Evolutionary conservation across 2,888 invertebrate genomes (phyloP).

Genomic region (Rotaria socialis): DNA sequence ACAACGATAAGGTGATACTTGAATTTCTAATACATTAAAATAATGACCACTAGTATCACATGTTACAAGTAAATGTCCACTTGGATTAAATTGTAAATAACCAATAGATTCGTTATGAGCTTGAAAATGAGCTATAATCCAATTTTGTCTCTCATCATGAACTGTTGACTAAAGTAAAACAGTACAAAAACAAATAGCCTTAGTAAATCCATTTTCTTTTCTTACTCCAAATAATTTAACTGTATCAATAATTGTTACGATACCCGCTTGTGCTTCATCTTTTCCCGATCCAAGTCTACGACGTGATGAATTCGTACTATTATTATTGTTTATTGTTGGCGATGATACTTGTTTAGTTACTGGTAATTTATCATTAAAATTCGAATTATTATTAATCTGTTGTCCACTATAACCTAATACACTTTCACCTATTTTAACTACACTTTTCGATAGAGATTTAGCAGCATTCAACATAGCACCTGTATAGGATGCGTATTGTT

Average conservation of each 20-base stretch:
- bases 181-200: not conserved
- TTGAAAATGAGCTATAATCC: constrained; percentile 45
- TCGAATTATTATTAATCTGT: constrained; percentile 14
- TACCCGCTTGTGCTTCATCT: constrained; percentile 40
- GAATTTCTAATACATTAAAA: constrained; percentile 88
- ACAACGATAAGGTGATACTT: constrained; percentile 83
- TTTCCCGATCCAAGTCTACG: constrained; percentile 29
- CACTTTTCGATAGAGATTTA: constrained; percentile 44
- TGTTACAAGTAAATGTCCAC: constrained; percentile 80
- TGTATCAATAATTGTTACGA: constrained; percentile 43
- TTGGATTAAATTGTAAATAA: constrained; percentile 81
- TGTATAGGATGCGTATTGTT: constrained; percentile 42
- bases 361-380: constrained; percentile 5
- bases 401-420: constrained; percentile 36
- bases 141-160: constrained; percentile 44
- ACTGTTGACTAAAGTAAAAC: not conserved
- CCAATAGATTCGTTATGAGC: constrained; percentile 71
- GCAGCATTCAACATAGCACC: constrained; percentile 43
- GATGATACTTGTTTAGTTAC: not conserved
- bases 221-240: constrained; percentile 9
- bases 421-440: constrained; percentile 42
- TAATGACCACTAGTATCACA: constrained; percentile 87
- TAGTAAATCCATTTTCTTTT: not conserved
- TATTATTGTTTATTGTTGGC: not conserved
- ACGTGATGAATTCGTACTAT: not conserved